Base-by-base conservation (phyloP, 1,140 invertebrate genomes). In the Samia ricini region DNA sequence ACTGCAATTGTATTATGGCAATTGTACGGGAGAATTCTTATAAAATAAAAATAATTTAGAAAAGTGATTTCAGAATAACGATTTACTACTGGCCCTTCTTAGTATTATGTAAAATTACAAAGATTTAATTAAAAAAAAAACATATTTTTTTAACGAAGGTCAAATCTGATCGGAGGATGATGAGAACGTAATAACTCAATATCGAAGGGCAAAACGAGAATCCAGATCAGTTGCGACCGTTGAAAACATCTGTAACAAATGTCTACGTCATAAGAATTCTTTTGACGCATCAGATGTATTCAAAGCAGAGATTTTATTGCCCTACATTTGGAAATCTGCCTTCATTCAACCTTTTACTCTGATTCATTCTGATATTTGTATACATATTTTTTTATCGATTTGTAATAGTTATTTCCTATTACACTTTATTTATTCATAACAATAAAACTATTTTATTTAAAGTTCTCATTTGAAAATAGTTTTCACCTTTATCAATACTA, bases 251-350 rank as follows among this genome's bases (percentile, higher is more conserved):
- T 69, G 64, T 63, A 69, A 70, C 69, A 76, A 78, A 78, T 78
- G 76, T 78, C 76, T 76, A 78, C 69, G 69, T 69, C 72, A 73
- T 75, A 74, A 79, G 65, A 70, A 64, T 64, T 68, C 50, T 69
- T 67, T 52, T 60, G 66, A 59, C 58, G 48, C 23, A 57, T 57
- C 65, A 56, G 69, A 67, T 61, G 49, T 66, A 42, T 42, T 42
- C 33, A 42, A 42, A 42, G 10, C 61, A 60, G 56, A 56, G 62
- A 57, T 56, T 42, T 42, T 42, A 42, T 42, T 42, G 33, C 33
- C n/a, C 33, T 8, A 42, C 33, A 42, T 42, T 42, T 42, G 33
- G 33, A 42, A 42, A 42, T 42, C 33, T 1, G 33, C 33, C 12
- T 42, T 15, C 10, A 10, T 42, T 15, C 10, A 10, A 15, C 12